These are phyloP conservation scores for Danio choprae DNA, from an alignment of 2,797 vertebrate genomes.

Conservation along the genomic window DNA sequence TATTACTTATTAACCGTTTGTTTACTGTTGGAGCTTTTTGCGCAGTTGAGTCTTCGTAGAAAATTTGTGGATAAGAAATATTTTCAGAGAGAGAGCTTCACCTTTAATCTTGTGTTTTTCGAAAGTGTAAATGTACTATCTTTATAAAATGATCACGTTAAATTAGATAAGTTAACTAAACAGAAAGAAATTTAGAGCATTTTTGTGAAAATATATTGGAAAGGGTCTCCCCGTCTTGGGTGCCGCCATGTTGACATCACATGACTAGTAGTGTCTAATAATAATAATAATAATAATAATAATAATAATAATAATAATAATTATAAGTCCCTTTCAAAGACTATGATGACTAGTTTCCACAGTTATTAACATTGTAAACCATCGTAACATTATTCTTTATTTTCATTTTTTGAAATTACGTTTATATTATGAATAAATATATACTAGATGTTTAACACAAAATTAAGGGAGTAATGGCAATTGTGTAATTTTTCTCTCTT, in stretches of 20 bases:
- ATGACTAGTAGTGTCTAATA: background rate
- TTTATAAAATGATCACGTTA: background rate
- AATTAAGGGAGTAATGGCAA: no score
- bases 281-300: background rate
- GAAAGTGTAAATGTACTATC: no score
- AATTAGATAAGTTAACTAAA: background rate
- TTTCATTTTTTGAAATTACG: no score
- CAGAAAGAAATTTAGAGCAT: background rate
- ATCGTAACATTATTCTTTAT: no score
- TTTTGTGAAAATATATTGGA: background rate
- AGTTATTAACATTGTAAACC: no score
- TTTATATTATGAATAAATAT: no score
- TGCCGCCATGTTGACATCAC: constrained; percentile 3
- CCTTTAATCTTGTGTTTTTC: background rate
- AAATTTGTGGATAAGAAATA: background rate
- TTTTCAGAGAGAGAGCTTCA: background rate
- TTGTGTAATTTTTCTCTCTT: no score
- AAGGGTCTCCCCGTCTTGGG: background rate
- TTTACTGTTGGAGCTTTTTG: constrained; percentile 52
- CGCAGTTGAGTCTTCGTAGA: constrained; percentile 26
- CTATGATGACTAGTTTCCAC: no score
- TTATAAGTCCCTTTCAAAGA: no score
- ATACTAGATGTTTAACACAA: no score
- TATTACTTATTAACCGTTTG: constrained; percentile 31
- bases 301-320: background rate